phyloP scores from a whole-genome alignment of 2,888 invertebrate genomes.

The Eledona agricola region DNA sequence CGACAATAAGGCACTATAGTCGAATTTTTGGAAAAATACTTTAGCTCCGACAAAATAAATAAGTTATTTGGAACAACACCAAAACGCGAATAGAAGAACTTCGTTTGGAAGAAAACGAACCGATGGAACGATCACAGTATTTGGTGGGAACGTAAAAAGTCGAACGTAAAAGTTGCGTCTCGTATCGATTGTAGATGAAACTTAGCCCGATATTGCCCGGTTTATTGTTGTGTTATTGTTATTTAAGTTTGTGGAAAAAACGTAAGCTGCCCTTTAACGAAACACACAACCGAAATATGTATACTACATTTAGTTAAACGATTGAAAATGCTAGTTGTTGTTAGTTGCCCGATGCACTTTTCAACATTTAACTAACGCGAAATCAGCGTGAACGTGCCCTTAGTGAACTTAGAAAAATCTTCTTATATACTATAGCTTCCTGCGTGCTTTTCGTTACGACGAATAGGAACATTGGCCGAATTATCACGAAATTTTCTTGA shows the following conservation, averaged over 20 bases:
- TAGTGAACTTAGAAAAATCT: conserved; percentile 44
- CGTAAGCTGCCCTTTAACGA: conserved; percentile 44
- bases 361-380: conserved; percentile 52
- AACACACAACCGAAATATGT: conserved; percentile 28
- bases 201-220: conserved; percentile 50
- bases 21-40: conserved; percentile 61
- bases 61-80: conserved; percentile 31
- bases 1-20: conserved; percentile 64
- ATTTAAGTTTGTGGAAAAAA: conserved; percentile 32
- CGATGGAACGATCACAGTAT: too few relatives aligned
- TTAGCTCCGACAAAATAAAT: conserved; percentile 43
- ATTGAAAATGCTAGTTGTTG: conserved; percentile 54
- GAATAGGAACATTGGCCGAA: conserved; percentile 54
- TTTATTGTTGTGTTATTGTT: conserved; percentile 21
- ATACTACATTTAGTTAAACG: conserved; percentile 48
- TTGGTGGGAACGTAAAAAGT: too few relatives aligned
- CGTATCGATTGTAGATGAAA: conserved; percentile 40
- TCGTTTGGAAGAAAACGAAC: too few relatives aligned
- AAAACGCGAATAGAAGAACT: too few relatives aligned
- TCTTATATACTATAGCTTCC: conserved; percentile 53
- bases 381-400: conserved; percentile 44
- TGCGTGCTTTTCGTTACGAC: conserved; percentile 51
- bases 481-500: conserved; percentile 55
- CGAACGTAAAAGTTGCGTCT: conserved; percentile 12
- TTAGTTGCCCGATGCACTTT: conserved; percentile 55